Evolutionary conservation across 2,888 invertebrate species (phyloP).

Genomic region (Griposia aprilina): DNA sequence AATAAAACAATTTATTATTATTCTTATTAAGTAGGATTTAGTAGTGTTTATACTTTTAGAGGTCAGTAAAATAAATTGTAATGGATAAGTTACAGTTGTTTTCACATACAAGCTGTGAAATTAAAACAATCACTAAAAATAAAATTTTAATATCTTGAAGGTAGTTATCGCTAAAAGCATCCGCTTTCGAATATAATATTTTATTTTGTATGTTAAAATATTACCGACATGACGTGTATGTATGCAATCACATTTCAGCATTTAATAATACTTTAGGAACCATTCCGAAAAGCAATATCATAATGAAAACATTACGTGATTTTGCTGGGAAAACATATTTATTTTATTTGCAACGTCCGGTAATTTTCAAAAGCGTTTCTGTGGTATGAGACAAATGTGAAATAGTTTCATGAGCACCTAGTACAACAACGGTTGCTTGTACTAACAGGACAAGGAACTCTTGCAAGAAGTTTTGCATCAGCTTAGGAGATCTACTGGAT

Average conservation of each 20-base stretch:
- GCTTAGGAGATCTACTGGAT: neutral
- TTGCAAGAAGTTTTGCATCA: neutral
- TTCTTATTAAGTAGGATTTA: neutral
- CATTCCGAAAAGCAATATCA: conserved; percentile 34
- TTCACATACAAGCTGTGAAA: neutral
- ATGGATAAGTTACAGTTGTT: too few relatives aligned
- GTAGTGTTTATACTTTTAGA: neutral
- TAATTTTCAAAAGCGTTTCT: neutral
- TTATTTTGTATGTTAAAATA: conserved; percentile 21
- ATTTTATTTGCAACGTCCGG: neutral
- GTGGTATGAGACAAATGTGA: neutral
- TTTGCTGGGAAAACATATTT: conserved; percentile 5
- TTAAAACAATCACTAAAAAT: neutral
- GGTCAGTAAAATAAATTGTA: neutral
- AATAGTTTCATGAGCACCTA: neutral
- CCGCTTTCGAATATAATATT: neutral
- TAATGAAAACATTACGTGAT: conserved; percentile 20
- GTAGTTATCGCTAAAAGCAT: neutral
- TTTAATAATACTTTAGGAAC: conserved; percentile 33
- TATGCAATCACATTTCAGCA: conserved; percentile 24
- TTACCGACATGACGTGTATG: conserved; percentile 5
- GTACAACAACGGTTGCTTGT: neutral
- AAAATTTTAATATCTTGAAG: neutral
- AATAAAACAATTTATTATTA: too few relatives aligned
- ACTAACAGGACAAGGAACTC: neutral